Base-by-base conservation (phyloP, 53 echinoderm and acorn worm species). In the Patiria pectinifera region DNA sequence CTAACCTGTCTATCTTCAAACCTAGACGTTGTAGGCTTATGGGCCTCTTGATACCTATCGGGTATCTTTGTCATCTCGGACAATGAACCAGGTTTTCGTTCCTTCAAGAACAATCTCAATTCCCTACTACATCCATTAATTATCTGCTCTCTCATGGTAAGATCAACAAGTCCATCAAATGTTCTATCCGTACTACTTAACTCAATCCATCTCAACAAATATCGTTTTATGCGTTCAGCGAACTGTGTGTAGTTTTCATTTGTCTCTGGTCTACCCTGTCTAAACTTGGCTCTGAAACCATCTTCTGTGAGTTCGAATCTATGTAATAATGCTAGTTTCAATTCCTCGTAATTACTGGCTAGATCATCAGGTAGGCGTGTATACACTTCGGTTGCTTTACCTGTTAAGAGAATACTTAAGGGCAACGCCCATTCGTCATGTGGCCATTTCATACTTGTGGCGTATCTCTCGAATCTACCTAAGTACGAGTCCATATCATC, bases 401-500 rank as follows among this genome's bases (percentile, higher is more conserved):
- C 83, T 12, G 91, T 83, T 3, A 91, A 25, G n/a, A 91, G 83
- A 4, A 82, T 46, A 19, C 91, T 83, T 10, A 91, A 15, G 10
- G 83, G 53, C 25, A 91, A 3, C 2, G 92, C 72, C 92, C 92
- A 91, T 16, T 91, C 60, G 9, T 19, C 63, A 8, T 69, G 74
- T 4, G 76, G 13, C 92, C 92, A 92, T 45, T 62, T 45, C 62
- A 26, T 18, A 53, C 15, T 85, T 12, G 18, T 63, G 6, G 92
- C 92, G 60, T 25, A 92, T 22, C 92, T 80, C 66, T 92, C 92
- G 59, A 92, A 92, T 45, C 92, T 21, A 60, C 86, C 22, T 26
- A 92, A 22, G 76, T 85, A 92, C 16, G 92, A 22, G 66, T 92
- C 92, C 25, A 92, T 83, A 49, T 91, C 84, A 35, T 91, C 84